A percentile compares a stretch with the other conserved stretches of the same genome.
phyloP scores from a whole-genome alignment of 2,113 vertebrate genomes.

The Orientallactaga bullata region DNA sequence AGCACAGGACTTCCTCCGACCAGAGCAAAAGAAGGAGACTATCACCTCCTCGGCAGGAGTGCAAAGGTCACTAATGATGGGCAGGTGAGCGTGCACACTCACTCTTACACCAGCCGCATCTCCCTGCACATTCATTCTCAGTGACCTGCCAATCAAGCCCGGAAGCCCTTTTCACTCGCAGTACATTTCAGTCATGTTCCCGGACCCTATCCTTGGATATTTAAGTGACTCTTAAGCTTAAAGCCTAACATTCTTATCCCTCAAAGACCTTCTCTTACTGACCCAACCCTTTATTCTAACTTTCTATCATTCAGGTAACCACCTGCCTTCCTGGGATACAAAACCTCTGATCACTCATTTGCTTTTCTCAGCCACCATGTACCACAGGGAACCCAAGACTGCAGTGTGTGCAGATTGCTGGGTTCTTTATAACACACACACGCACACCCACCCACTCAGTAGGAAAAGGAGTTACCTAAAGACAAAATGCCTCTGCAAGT shows the following conservation, averaged over 20 bases:
- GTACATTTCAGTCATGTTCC: not conserved
- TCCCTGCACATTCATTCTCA: not conserved
- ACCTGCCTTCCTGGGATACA: no score
- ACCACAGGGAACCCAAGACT: not conserved
- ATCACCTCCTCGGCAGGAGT: not conserved
- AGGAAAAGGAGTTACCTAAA: not conserved
- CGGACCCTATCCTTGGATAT: not conserved
- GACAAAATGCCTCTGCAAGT: not conserved
- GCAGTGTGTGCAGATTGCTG: rapidly evolving
- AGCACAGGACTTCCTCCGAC: not conserved
- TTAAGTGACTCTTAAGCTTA: not conserved
- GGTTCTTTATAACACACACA: not conserved
- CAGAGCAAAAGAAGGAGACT: not conserved
- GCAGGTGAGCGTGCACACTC: rapidly evolving
- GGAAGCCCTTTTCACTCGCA: not conserved
- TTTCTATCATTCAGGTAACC: not conserved
- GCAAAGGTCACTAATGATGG: rapidly evolving
- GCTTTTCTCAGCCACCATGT: not conserved
- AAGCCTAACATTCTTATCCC: not conserved
- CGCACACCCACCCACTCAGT: not conserved
- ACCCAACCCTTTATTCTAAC: not conserved
- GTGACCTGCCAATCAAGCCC: not conserved
- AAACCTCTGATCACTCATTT: not conserved
- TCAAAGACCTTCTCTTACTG: not conserved
- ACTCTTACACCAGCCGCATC: not conserved